Evolutionary conservation across 2,888 invertebrate genomes (phyloP), one percentile per base, ranked within the genome.

Genomic region (Neoitamus cyanurus): DNA sequence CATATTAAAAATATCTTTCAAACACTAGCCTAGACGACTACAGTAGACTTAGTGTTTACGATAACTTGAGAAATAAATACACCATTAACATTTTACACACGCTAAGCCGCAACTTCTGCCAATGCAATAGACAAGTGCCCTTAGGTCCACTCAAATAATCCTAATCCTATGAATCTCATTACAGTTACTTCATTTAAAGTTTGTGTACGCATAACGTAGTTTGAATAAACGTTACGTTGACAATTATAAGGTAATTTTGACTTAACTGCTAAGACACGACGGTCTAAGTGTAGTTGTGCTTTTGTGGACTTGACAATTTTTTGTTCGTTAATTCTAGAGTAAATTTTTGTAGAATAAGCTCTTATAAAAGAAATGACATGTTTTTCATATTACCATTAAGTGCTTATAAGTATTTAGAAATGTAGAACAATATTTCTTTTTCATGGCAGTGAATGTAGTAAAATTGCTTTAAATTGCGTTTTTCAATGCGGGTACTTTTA

Each of bases 81-180:
- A 80, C 58, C 68, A 58, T 37, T 30, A 48, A 58, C 46, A 80
- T 80, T 48, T 70, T 83, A 42, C 68, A 83, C 68, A 36, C 70
- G 5, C 69, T 69, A 6, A 36, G 58, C 70, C 15, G 28, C 34
- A 37, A 28, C 36, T 69, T 34, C 7, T 6, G 7, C 37, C 13
- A 37, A 11, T 37, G 37, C 11, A 37, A 37, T 37, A 11, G 37
- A 11, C 11, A 20, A 5, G 9, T 2, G n/a, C n/a, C 13, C n/a
- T 5, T 15, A 42, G 15, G 5, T 6, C 58, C 15, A 15, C 58
- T 58, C 20, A 15, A 20, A 15, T 9, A 58, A n/a, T n/a, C 2
- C 58, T 25, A 15, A 58, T 58, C 3, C 25, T 25, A 58, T 2
- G 20, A 58, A 58, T 58, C 58, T 58, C 58, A 58, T 58, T 58